Conservation (phyloP, 2,113 vertebrate species). For the Apaloderma vittatum region DNA sequence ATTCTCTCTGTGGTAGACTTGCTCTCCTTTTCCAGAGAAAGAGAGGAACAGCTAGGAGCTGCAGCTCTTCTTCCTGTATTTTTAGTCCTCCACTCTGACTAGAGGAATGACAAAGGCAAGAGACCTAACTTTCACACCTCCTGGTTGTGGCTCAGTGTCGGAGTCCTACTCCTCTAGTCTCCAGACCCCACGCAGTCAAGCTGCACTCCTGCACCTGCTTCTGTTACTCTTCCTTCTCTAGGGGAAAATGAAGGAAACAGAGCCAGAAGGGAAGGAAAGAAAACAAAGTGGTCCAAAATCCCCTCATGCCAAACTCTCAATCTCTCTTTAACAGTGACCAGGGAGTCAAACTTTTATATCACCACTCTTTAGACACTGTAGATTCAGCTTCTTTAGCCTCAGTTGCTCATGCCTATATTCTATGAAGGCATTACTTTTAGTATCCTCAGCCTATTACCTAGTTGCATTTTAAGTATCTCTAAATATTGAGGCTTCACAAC, state of each 20-base stretch:
- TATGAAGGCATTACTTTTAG: background rate
- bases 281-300: background rate
- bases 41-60: background rate
- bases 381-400: background rate
- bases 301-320: background rate
- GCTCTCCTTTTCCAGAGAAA: background rate
- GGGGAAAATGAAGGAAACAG: background rate
- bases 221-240: background rate
- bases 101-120: background rate
- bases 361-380: background rate
- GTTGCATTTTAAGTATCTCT: background rate
- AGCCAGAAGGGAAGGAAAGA: background rate
- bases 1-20: background rate
- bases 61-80: background rate
- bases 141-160: background rate
- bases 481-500: background rate
- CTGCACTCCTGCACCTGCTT: accelerated
- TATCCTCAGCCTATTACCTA: background rate
- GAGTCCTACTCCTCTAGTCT: background rate
- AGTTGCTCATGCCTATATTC: background rate
- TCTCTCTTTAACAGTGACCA: background rate
- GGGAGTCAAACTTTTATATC: background rate
- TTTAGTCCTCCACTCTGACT: background rate
- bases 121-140: background rate
- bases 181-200: background rate